Percentiles rank a stretch among this genome's conserved stretches.
phyloP scores from a whole-genome alignment of 2,797 vertebrate species.

The Heteromormyrus szaboi region DNA sequence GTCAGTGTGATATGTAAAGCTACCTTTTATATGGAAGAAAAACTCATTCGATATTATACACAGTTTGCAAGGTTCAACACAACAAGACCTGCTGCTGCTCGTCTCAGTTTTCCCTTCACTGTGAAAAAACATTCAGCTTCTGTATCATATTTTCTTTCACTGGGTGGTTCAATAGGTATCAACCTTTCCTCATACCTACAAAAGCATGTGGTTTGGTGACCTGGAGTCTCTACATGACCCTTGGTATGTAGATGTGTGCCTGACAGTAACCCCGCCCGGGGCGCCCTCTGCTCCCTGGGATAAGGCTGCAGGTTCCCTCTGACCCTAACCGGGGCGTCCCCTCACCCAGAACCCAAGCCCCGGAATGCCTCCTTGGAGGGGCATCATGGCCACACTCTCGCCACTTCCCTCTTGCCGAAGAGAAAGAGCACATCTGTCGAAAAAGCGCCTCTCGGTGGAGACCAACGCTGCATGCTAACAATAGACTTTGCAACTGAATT shows the following conservation, averaged over 20 bases:
- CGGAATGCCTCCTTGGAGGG: neutral
- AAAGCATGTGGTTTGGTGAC: neutral
- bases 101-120: neutral
- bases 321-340: neutral
- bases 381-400: neutral
- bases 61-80: neutral
- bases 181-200: neutral
- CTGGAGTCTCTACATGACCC: neutral
- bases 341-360: neutral
- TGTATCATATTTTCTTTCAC: neutral
- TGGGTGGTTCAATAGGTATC: neutral
- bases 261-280: neutral
- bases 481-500: slow-evolving; percentile 45
- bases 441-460: neutral
- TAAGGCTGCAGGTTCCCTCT: neutral
- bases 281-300: too few species aligned
- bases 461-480: neutral
- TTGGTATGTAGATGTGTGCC: neutral
- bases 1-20: neutral
- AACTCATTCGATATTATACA: neutral
- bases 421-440: neutral
- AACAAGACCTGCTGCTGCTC: neutral
- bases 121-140: neutral
- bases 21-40: neutral
- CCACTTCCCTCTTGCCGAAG: neutral